Evolutionary conservation across 92 coral and sea anemone species (phyloP).

Genomic region (Umimayanthus chanpuru): DNA sequence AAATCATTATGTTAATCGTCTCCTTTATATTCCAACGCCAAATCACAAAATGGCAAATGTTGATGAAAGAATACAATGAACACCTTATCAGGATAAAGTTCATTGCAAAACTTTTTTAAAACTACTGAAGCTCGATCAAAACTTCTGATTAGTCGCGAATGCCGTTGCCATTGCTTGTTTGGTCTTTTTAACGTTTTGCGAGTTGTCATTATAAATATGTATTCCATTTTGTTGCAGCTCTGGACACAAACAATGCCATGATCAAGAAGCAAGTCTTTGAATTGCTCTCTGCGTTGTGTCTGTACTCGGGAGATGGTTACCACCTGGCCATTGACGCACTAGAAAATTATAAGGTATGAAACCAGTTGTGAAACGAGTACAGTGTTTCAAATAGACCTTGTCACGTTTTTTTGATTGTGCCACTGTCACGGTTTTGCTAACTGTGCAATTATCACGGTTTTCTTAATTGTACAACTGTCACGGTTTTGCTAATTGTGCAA

Average conservation of each 20-base stretch:
- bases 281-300: constrained; percentile 91
- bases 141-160: neutral
- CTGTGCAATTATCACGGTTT: no score
- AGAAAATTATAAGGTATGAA: constrained; percentile 89
- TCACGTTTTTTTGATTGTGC: no score
- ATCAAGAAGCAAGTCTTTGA: constrained; percentile 98
- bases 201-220: neutral
- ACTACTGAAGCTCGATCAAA: neutral
- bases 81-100: neutral
- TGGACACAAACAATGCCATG: constrained; percentile 97
- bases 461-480: no score
- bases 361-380: neutral
- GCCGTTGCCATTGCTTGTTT: neutral
- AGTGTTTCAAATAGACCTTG: neutral
- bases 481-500: no score
- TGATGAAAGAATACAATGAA: no score
- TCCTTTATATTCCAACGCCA: no score
- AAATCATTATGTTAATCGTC: no score
- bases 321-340: constrained; percentile 94
- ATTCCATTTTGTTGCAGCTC: constrained; percentile 62
- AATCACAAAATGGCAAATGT: no score
- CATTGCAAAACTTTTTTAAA: no score
- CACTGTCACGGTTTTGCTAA: no score
- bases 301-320: constrained; percentile 93
- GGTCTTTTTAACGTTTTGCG: neutral